Base-by-base conservation (phyloP, 2,113 vertebrate species). In the Xiphophorus hellerii region DNA sequence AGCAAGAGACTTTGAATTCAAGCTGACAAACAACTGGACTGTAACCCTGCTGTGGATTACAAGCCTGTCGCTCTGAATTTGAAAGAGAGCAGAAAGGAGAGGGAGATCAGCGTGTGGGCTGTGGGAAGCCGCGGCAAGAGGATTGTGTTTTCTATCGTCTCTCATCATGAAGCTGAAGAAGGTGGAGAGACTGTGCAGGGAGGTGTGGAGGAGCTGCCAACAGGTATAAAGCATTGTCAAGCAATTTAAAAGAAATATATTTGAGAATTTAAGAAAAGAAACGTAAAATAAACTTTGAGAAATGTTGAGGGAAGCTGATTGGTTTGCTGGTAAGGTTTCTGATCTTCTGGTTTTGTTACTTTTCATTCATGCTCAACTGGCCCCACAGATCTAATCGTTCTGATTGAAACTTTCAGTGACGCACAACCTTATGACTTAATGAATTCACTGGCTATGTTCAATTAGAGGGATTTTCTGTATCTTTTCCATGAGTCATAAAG, bases 101-200 rank as follows among this genome's bases (percentile, higher is more conserved):
- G 0, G 60, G 76, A 62, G 42, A 78, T 75, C 79, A 78, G 75
- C 77, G 58, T 62, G 51, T 3, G 11, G 69, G 64, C 71, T 27
- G 73, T 66, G 22, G 39, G 79, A 76, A 80, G 74, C 71, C 5
- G 71, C 5, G 29, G 74, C 77, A 2, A 68, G 70, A 73, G 66
- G 78, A 87, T 48, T 80, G 60, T 69, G 84, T 63, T 83, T 83
- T 80, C 33, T 64, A 60, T 66, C 76, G 35, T 73, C 48, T 29
- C 61, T 51, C 67, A 77, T 69, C 85, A 95, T 95, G 94, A 95
- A 91, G 92, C 90, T 95, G 77, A 91, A 94, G 88, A 91, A 92
- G 62, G 78, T 93, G 86, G 89, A 93, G 82, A 73, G 74, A 66
- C 82, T 94, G 9, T 95, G 93, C 85, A 92, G 89, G 82, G 89